A percentile compares a stretch with the other conserved stretches of the same genome.
These are phyloP conservation scores for Serilophus lunatus DNA, from an alignment of 2,113 vertebrate genomes.

Conservation along the genomic window DNA sequence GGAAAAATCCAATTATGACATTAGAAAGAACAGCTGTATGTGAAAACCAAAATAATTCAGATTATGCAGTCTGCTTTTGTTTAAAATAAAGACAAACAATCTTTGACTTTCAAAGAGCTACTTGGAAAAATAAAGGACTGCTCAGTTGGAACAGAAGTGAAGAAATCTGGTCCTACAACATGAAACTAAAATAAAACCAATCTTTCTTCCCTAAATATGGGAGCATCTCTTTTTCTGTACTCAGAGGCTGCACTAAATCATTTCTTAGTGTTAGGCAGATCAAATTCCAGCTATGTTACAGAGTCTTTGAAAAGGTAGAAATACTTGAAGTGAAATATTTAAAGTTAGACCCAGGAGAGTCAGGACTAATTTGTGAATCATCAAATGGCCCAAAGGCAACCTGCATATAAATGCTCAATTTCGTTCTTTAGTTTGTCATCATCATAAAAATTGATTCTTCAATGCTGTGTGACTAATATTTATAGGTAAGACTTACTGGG, in stretches of 20 bases:
- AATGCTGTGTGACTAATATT: slow-evolving; percentile 6
- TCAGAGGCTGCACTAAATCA: background rate
- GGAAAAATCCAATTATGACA: background rate
- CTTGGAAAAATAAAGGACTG: background rate
- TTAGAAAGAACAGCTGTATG: background rate
- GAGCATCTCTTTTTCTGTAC: background rate
- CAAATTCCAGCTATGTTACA: slow-evolving; percentile 22
- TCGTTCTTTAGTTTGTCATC: slow-evolving; percentile 47
- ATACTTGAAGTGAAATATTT: slow-evolving; percentile 28
- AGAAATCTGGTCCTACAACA: background rate
- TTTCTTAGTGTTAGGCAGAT: background rate
- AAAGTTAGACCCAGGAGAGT: background rate
- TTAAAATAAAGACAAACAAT: background rate
- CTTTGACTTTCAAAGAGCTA: background rate
- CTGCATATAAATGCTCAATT: slow-evolving; percentile 18
- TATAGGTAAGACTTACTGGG: background rate
- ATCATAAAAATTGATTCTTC: slow-evolving; percentile 48
- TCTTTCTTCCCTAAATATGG: background rate
- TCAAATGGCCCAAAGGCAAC: slow-evolving; percentile 42
- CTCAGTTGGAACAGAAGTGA: background rate
- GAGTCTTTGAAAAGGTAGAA: slow-evolving; percentile 28
- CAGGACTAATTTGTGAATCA: slow-evolving; percentile 22
- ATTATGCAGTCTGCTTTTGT: background rate
- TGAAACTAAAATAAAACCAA: background rate
- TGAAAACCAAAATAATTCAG: background rate